These are phyloP conservation scores for Dendrolimus pini DNA, from an alignment of 2,888 invertebrate species.

Conservation along the genomic window DNA sequence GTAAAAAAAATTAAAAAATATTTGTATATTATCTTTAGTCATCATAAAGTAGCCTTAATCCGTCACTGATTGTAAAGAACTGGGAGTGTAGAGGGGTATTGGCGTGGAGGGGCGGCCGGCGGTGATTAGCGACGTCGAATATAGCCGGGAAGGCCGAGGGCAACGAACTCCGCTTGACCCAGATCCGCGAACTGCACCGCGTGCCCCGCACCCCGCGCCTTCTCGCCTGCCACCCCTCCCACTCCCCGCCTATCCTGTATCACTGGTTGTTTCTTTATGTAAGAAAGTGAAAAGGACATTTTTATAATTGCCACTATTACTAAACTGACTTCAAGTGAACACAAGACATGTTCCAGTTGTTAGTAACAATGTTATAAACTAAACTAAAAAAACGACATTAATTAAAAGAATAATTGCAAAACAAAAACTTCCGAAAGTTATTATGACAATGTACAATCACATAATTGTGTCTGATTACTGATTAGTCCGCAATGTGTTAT, in stretches of 20 bases:
- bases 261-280: constrained; percentile 19
- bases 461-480: neutral
- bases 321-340: constrained; percentile 5
- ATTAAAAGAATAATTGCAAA: too few species aligned
- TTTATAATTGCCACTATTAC: constrained; percentile 25
- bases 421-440: too few species aligned
- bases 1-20: neutral
- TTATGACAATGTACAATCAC: neutral
- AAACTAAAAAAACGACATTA: too few species aligned
- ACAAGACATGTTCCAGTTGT: too few species aligned
- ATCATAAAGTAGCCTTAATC: constrained; percentile 19
- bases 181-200: constrained; percentile 46
- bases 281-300: constrained; percentile 69
- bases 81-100: constrained; percentile 20
- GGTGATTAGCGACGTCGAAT: constrained; percentile 70
- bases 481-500: constrained; percentile 6
- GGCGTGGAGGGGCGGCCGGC: constrained; percentile 17
- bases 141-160: constrained; percentile 76
- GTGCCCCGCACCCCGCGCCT: constrained; percentile 22
- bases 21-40: constrained; percentile 1
- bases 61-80: constrained; percentile 35
- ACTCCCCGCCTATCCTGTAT: constrained; percentile 7
- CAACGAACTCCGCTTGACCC: constrained; percentile 75
- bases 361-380: too few species aligned
- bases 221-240: constrained; percentile 12